phyloP scores from a whole-genome alignment of 2,797 vertebrate genomes.

The Intellagama lesueurii region DNA sequence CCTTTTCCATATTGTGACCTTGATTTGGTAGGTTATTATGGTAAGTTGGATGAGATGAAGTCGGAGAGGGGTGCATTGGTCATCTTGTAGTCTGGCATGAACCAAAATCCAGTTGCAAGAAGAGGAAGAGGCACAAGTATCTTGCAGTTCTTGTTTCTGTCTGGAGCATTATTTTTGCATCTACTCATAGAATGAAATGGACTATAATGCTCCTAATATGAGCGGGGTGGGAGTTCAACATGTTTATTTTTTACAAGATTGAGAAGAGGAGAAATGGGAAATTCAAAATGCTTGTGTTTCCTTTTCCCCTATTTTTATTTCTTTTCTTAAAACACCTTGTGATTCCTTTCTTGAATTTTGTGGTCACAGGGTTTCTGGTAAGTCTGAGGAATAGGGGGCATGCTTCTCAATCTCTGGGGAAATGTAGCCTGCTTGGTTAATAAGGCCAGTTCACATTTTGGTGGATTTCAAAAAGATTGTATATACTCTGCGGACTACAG shows the following conservation, averaged over 20 bases:
- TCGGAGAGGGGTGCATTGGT: neutral
- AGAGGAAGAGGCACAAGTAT: neutral
- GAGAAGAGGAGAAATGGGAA: slow-evolving; percentile 4
- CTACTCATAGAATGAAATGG: too few relatives aligned
- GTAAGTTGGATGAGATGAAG: neutral
- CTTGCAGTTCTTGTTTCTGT: too few relatives aligned
- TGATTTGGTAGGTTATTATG: neutral
- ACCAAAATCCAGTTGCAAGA: neutral
- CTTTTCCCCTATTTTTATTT: neutral
- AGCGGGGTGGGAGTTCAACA: neutral
- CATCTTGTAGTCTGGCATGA: neutral
- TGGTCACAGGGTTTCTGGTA: neutral
- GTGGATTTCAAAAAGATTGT: neutral
- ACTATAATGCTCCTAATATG: too few relatives aligned
- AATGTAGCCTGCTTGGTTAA: neutral
- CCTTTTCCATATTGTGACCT: neutral
- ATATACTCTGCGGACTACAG: neutral
- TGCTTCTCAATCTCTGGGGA: neutral
- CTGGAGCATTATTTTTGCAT: neutral
- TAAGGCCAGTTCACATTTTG: slow-evolving; percentile 4
- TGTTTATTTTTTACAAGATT: neutral
- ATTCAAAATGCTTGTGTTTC: neutral
- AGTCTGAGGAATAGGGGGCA: neutral
- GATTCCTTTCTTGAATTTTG: neutral
- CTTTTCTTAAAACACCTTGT: neutral